Evolutionary conservation across 92 coral and sea anemone species (phyloP).

Genomic region (Siderastrea siderea): DNA sequence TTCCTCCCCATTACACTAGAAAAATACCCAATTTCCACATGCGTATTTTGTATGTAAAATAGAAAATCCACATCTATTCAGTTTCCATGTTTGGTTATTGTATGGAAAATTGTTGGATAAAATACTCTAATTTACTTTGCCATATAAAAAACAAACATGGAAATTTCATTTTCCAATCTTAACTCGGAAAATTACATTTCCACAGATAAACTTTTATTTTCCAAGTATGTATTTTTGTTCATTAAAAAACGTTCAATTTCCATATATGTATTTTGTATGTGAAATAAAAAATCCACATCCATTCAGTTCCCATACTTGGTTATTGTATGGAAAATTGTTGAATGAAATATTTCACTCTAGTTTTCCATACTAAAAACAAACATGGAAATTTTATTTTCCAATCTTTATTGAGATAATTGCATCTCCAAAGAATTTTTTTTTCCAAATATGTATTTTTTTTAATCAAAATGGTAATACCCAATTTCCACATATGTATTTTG

Average conservation of each 20-base stretch:
- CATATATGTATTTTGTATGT: slow-evolving; percentile 19
- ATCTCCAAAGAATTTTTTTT: neutral
- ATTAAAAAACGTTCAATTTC: neutral
- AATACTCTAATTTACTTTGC: slow-evolving; percentile 14
- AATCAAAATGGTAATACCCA: neutral
- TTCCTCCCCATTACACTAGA: too few relatives aligned
- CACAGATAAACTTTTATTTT: neutral
- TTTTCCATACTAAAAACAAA: slow-evolving; percentile 30
- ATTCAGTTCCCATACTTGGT: neutral
- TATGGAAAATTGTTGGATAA: slow-evolving; percentile 31
- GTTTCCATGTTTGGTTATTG: slow-evolving; percentile 17
- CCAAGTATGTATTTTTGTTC: slow-evolving; percentile 14
- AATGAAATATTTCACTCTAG: slow-evolving; percentile 4
- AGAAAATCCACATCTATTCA: slow-evolving; percentile 1
- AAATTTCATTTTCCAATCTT: slow-evolving; percentile 9
- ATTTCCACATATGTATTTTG: slow-evolving; percentile 32
- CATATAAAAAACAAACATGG: slow-evolving; percentile 22
- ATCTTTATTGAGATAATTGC: neutral
- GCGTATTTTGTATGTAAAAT: slow-evolving; percentile 24
- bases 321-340: slow-evolving; percentile 29
- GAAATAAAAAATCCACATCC: slow-evolving; percentile 19
- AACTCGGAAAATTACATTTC: neutral
- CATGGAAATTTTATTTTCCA: slow-evolving; percentile 20
- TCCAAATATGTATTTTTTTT: too few relatives aligned
- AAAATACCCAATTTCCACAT: slow-evolving; percentile 32